phyloP scores from a whole-genome alignment of 2,797 vertebrate genomes.

The Danio kyathit region DNA sequence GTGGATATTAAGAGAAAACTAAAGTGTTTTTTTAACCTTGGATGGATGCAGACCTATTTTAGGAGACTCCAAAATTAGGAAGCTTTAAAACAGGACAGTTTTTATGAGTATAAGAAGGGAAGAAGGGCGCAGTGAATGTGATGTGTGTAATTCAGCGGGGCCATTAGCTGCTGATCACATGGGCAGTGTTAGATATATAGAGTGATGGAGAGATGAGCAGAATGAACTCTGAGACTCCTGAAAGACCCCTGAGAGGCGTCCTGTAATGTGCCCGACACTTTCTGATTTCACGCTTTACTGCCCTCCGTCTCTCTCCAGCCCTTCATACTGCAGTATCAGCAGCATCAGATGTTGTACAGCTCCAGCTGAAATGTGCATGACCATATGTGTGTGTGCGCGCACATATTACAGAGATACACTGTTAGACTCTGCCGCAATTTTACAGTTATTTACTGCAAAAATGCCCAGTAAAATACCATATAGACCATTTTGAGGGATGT shows the following conservation, averaged over 20 bases:
- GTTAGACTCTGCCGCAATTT: no score
- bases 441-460: no score
- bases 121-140: not conserved
- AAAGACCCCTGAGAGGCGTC: slow-evolving; percentile 51
- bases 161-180: not conserved
- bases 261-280: slow-evolving; percentile 50
- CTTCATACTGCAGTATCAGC: slow-evolving; percentile 33
- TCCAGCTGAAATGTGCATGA: not conserved
- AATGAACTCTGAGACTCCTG: slow-evolving; percentile 15
- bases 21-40: no score
- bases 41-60: no score
- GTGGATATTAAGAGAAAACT: no score
- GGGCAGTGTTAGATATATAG: not conserved
- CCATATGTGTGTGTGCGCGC: not conserved
- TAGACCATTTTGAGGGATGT: no score
- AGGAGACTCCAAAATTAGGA: no score
- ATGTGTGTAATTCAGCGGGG: not conserved
- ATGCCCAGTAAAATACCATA: no score
- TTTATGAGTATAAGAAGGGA: no score
- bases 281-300: slow-evolving; percentile 67
- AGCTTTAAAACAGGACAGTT: no score
- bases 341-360: slow-evolving; percentile 30
- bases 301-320: slow-evolving; percentile 18
- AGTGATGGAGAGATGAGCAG: slow-evolving; percentile 27
- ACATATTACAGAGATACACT: not conserved